phyloP scores from a whole-genome alignment of 2,113 vertebrate species.

The Odocoileus virginianus region DNA sequence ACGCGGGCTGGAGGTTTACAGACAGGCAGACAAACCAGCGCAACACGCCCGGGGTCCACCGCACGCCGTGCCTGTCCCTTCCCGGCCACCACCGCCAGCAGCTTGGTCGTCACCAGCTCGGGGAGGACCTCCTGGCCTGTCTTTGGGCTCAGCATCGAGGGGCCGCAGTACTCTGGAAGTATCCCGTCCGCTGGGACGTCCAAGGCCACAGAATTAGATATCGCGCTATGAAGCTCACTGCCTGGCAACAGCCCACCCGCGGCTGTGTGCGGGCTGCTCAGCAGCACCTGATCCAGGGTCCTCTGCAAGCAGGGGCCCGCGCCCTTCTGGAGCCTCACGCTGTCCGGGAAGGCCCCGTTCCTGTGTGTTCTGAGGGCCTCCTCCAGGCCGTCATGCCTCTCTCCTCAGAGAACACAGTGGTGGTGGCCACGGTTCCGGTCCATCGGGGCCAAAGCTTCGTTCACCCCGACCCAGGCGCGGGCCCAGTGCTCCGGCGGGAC shows the following conservation, averaged over 20 bases:
- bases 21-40: background rate
- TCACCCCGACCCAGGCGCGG: background rate
- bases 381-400: background rate
- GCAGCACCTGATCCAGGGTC: background rate
- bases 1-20: background rate
- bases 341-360: background rate
- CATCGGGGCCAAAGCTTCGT: background rate
- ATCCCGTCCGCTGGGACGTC: background rate
- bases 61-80: background rate
- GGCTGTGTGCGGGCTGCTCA: background rate
- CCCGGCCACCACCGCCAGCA: background rate
- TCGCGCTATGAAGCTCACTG: background rate
- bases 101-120: background rate
- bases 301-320: background rate
- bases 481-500: background rate
- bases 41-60: rapidly evolving
- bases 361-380: background rate
- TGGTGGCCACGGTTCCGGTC: background rate
- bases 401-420: background rate
- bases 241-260: background rate
- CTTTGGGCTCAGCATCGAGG: background rate
- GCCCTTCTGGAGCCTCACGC: background rate
- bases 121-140: background rate
- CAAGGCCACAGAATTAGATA: background rate
- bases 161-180: background rate